These are phyloP conservation scores for Psilopogon haemacephalus DNA, from an alignment of 2,113 vertebrate genomes.

Conservation along the genomic window DNA sequence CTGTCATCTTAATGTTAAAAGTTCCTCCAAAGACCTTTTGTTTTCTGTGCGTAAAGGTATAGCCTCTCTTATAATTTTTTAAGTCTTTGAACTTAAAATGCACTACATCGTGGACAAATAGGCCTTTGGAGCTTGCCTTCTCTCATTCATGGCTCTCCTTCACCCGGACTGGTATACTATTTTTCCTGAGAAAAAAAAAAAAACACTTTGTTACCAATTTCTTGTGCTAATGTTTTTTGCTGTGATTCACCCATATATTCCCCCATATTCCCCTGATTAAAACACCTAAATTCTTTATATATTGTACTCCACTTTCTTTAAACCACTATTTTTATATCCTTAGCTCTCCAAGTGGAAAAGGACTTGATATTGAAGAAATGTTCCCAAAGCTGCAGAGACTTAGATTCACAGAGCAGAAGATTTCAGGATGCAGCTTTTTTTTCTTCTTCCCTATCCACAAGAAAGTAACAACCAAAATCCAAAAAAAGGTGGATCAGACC, in stretches of 20 bases:
- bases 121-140: background rate
- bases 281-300: background rate
- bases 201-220: background rate
- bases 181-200: background rate
- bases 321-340: constrained; percentile 5
- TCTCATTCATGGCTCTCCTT: background rate
- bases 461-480: background rate
- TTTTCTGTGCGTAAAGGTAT: background rate
- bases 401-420: constrained; percentile 34
- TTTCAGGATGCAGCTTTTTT: background rate
- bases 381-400: background rate
- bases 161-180: background rate
- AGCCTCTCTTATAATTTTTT: constrained; percentile 19
- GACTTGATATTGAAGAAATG: background rate
- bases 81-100: constrained; percentile 22
- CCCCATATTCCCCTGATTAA: background rate
- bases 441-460: constrained; percentile 18
- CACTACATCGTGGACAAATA: background rate
- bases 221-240: background rate
- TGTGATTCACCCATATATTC: background rate
- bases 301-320: constrained; percentile 17
- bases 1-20: background rate
- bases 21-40: constrained; percentile 46
- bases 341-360: background rate
- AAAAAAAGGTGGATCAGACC: constrained; percentile 19